Base-by-base conservation (phyloP, 2,888 invertebrate species). In the Allolobophora icterica region DNA sequence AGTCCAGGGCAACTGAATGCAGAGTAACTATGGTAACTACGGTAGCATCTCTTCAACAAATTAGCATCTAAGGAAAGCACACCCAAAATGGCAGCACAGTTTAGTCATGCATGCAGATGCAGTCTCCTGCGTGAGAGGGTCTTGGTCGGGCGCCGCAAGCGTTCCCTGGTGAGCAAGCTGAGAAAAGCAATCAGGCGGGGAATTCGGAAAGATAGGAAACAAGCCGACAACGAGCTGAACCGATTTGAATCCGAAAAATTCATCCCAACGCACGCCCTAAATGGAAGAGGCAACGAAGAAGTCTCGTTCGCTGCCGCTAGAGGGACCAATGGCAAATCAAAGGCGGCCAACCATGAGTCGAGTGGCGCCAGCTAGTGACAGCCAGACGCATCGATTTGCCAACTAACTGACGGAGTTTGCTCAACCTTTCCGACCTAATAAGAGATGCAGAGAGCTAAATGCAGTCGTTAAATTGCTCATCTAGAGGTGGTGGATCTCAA, bases 171-270 rank as follows among this genome's bases (percentile, higher is more conserved):
- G 30, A n/a, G 30, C 30, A 71, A 24, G 30, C 71, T 6, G 71
- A 71, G 71, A 71, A 71, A 71, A 71, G 71, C n/a, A 71, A 71
- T 71, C 71, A 71, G 52, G 30, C n/a, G n/a, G 71, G 6, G 71
- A 71, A 71, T 71, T n/a, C 71, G 71, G 71, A 71, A 71, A 71
- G 71, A 30, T 71, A 30, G 71, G 13, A n/a, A 71, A 30, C 30
- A 71, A 71, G 71, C n/a, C 71, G 71, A 71, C 71, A n/a, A 71
- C 71, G 71, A n/a, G n/a, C 71, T 71, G n/a, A 71, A n/a, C 71
- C 71, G 71, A 71, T 30, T 71, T n/a, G 71, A n/a, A 71, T 30
- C 71, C 71, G 13, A 8, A n/a, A 71, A 71, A 71, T 71, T 71
- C 71, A 71, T 71, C 71, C n/a, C 42, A 21, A n/a, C 71, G 52